Percentiles rank a stretch among this genome's conserved stretches.
phyloP scores from a whole-genome alignment of 2,888 invertebrate species.

The Drosophila anomalata region DNA sequence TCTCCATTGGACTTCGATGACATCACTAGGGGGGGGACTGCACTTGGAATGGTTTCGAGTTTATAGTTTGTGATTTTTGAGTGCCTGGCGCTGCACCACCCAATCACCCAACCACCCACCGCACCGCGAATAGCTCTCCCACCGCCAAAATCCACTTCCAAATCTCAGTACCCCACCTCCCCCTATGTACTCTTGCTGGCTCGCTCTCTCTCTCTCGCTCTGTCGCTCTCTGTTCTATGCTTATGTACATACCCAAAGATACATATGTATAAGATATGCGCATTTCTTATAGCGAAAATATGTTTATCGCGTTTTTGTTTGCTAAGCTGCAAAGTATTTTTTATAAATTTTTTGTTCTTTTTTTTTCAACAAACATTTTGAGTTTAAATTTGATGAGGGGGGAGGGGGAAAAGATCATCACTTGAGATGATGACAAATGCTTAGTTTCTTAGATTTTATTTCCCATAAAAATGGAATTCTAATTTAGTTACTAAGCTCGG shows the following conservation, averaged over 20 bases:
- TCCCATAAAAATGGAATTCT: neutral
- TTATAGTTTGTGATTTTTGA: conserved; percentile 25
- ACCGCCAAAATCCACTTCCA: conserved; percentile 30
- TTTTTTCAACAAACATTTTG: conserved; percentile 11
- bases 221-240: conserved; percentile 34
- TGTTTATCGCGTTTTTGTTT: conserved; percentile 44
- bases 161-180: conserved; percentile 24
- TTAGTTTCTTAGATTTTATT: neutral
- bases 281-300: conserved; percentile 69
- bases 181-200: conserved; percentile 45
- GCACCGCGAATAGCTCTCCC: neutral
- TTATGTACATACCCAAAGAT: conserved; percentile 61
- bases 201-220: conserved; percentile 37
- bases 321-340: conserved; percentile 65
- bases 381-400: neutral
- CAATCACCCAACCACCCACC: neutral
- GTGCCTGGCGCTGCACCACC: conserved; percentile 15
- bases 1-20: conserved; percentile 24
- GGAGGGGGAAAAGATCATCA: neutral
- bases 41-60: conserved; percentile 10
- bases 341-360: conserved; percentile 58
- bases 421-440: neutral
- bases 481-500: neutral
- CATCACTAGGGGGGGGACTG: conserved; percentile 23
- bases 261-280: conserved; percentile 68